Percentiles rank a stretch among this genome's conserved stretches.
These are phyloP conservation scores for Heliconius ethilla DNA, from an alignment of 2,888 invertebrate genomes.

Conservation along the genomic window DNA sequence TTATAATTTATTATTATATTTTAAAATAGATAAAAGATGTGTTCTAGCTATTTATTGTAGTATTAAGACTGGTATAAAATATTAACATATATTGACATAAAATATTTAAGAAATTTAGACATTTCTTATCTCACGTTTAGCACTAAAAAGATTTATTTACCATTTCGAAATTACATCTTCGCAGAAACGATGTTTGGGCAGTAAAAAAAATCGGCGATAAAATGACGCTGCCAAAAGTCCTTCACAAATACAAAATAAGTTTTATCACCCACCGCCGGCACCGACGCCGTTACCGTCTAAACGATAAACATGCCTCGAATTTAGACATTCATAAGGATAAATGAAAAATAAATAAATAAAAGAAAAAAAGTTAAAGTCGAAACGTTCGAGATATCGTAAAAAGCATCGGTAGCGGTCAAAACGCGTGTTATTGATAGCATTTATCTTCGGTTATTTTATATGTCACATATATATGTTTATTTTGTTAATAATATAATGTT, in stretches of 20 bases:
- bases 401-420: slow-evolving; percentile 59
- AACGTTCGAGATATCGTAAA: slow-evolving; percentile 55
- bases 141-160: slow-evolving; percentile 40
- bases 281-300: slow-evolving; percentile 56
- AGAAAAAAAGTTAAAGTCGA: slow-evolving; percentile 47
- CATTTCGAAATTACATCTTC: slow-evolving; percentile 37
- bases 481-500: too few relatives aligned
- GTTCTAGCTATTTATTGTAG: neutral
- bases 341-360: slow-evolving; percentile 42
- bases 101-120: slow-evolving; percentile 31
- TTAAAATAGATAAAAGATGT: neutral
- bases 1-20: neutral
- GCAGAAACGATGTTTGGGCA: slow-evolving; percentile 33
- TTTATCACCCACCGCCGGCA: slow-evolving; percentile 60
- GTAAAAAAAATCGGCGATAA: slow-evolving; percentile 50
- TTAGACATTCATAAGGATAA: slow-evolving; percentile 59
- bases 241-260: slow-evolving; percentile 53
- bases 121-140: slow-evolving; percentile 39
- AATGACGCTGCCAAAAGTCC: slow-evolving; percentile 54
- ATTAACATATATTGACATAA: neutral
- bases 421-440: slow-evolving; percentile 55
- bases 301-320: slow-evolving; percentile 63
- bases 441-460: slow-evolving; percentile 44
- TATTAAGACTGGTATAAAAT: too few relatives aligned
- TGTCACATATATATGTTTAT: slow-evolving; percentile 14